Evolutionary conservation across 2,888 invertebrate genomes (phyloP).

Genomic region (Caenorhabditis drosophilae): DNA sequence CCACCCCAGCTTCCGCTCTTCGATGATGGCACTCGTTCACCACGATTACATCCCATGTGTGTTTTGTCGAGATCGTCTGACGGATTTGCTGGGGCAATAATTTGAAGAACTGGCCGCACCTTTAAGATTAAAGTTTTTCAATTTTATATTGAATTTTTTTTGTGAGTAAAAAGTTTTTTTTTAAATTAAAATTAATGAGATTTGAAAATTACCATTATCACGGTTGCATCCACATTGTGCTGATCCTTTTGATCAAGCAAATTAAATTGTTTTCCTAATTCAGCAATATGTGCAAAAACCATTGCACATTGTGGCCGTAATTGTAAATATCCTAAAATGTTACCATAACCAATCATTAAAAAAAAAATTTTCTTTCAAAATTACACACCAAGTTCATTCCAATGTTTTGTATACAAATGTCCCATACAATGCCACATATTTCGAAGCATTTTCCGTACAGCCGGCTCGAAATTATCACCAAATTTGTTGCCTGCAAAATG

Average conservation of each 20-base stretch:
- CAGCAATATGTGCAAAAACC: constrained; percentile 61
- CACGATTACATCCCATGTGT: constrained; percentile 19
- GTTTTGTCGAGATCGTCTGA: constrained; percentile 12
- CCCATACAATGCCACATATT: constrained; percentile 65
- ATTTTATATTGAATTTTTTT: background rate
- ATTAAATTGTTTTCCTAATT: constrained; percentile 43
- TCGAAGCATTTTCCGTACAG: constrained; percentile 53
- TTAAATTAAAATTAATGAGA: background rate
- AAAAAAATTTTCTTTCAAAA: background rate
- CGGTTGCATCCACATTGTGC: constrained; percentile 41
- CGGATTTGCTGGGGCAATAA: constrained; percentile 8
- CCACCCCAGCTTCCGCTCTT: constrained; percentile 68
- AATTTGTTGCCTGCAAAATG: no score
- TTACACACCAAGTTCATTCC: constrained; percentile 57
- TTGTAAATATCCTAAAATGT: constrained; percentile 55
- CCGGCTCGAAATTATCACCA: constrained; percentile 55
- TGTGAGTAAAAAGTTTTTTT: constrained; percentile 1
- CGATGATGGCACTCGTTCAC: constrained; percentile 57
- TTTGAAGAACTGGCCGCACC: constrained; percentile 38
- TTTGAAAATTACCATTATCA: constrained; percentile 15
- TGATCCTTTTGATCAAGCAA: constrained; percentile 46
- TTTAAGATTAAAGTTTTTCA: constrained; percentile 8
- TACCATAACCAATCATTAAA: no score
- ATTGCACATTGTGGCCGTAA: constrained; percentile 62
- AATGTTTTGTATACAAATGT: constrained; percentile 65